phyloP scores from a whole-genome alignment of 2,113 vertebrate species.

The Sinocyclocheilus rhinocerous region DNA sequence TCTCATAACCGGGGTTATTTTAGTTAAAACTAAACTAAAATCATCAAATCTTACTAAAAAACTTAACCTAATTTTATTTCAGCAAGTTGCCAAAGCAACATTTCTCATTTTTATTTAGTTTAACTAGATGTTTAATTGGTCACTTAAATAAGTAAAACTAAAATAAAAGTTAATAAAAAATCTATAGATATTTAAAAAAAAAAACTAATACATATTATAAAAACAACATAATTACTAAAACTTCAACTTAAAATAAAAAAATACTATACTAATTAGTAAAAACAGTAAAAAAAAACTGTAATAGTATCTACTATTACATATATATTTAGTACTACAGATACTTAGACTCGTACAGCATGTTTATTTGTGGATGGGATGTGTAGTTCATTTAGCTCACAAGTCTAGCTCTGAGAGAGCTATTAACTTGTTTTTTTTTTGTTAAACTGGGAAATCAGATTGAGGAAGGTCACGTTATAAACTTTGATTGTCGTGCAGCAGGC shows the following conservation, averaged over 20 bases:
- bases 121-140: background rate
- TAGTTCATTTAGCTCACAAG: background rate
- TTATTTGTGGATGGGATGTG: too few species aligned
- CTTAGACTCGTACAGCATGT: too few species aligned
- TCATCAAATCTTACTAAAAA: background rate
- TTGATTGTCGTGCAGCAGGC: slow-evolving; percentile 69
- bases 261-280: background rate
- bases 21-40: background rate
- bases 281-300: background rate
- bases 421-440: background rate
- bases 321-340: background rate
- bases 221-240: background rate
- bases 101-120: background rate
- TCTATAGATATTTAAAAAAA: background rate
- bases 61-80: background rate
- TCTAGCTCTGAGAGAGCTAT: background rate
- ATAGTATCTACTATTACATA: background rate
- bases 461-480: background rate
- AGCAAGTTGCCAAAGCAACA: background rate
- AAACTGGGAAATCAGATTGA: background rate
- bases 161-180: background rate
- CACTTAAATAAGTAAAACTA: background rate
- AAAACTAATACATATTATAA: background rate
- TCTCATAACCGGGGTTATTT: background rate
- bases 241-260: background rate